Evolutionary conservation across 2,113 vertebrate genomes (phyloP).

Genomic region (Syrrhaptes paradoxus): DNA sequence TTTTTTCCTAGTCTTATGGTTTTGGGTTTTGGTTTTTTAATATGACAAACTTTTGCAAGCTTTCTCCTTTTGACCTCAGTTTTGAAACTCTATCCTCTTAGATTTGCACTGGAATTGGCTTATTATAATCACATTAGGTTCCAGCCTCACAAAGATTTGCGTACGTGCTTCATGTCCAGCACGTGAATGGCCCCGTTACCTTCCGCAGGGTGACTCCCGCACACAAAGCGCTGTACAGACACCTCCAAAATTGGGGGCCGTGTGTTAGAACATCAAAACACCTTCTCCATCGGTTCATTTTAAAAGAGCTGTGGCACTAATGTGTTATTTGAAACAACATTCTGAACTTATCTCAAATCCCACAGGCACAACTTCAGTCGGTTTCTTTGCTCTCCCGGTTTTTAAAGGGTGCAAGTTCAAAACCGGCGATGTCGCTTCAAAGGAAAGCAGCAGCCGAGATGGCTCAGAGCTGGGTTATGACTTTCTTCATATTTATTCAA

Average conservation of each 20-base stretch:
- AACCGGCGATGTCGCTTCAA: neutral
- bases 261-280: neutral
- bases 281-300: slow-evolving; percentile 25
- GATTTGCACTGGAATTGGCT: neutral
- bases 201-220: neutral
- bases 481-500: neutral
- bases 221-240: neutral
- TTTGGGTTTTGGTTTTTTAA: neutral
- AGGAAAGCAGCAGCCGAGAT: neutral
- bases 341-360: slow-evolving; percentile 36
- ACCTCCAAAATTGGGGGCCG: neutral
- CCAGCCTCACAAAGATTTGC: neutral
- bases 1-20: neutral
- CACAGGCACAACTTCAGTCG: slow-evolving; percentile 49
- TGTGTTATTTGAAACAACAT: slow-evolving; percentile 45
- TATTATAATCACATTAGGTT: neutral
- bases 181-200: neutral
- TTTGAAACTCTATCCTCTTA: neutral
- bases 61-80: neutral
- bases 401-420: slow-evolving; percentile 39
- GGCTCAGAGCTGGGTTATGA: neutral
- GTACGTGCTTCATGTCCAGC: neutral
- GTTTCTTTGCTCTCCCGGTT: slow-evolving; percentile 42
- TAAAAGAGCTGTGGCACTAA: slow-evolving; percentile 41
- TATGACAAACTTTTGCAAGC: neutral